Base-by-base conservation (phyloP, 2,113 vertebrate species). In the Oriolus oriolus region DNA sequence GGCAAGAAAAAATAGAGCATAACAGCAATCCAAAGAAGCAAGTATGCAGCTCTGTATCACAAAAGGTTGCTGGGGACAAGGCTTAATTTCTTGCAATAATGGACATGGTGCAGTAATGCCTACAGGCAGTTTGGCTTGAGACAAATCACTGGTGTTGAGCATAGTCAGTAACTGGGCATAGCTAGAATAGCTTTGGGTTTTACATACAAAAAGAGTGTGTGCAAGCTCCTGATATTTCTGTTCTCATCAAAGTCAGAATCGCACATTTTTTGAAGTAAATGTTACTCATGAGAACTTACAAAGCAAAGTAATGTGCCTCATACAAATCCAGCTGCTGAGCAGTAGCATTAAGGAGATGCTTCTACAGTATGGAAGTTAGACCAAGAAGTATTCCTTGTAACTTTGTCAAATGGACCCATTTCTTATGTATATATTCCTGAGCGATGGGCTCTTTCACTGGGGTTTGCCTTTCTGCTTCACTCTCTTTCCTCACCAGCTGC, bases 251-350 rank as follows among this genome's bases (percentile, higher is more conserved):
- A 57, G 31, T 76, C 45, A 86, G 59, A 88, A 70, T 37, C 0
- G 0, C 3, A 2, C 1, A 2, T 24, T 42, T 73, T 66, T 53
- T 23, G 9, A 60, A 82, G 9, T 65, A 26, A 64, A 16, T 2
- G 2, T 50, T 94, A 50, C 16, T 63, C 1, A 3, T 47, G 41
- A 41, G 53, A 75, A 37, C 35, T 54, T 60, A 10, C 0, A 64
- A 68, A 83, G 33, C 45, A 53, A 88, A 28, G 22, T 44, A 11
- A 57, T 3, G 6, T 50, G n/a, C 50, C 56, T 76, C 23, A 33
- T 65, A 35, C 42, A 77, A 83, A 93, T 41, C 31, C 30, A 88
- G 71, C 45, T 85, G 33, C 82, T 87, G 26, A 68, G 31, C 5
- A 63, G 54, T 27, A 87, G n/a, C 19, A 22, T 49, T 79, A 66